Conservation (phyloP, 2,888 invertebrate species). For the Torymus tubicola region DNA sequence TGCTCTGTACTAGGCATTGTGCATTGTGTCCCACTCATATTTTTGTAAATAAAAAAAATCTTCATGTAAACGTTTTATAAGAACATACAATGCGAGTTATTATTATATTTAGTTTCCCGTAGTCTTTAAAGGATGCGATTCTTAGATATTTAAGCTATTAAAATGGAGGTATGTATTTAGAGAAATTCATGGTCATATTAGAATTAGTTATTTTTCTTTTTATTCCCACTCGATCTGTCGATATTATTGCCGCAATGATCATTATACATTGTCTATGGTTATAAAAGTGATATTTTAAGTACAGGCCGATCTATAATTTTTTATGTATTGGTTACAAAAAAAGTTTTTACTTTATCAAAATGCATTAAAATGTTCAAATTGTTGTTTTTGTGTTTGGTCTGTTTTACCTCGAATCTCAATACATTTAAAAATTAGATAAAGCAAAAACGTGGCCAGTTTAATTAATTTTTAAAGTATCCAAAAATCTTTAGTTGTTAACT, state of each 20-base stretch:
- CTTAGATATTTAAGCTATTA: conserved; percentile 31
- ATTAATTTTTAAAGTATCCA: too few relatives aligned
- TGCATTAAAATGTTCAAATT: conserved; percentile 46
- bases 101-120: conserved; percentile 50
- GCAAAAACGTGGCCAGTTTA: too few relatives aligned
- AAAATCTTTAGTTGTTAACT: too few relatives aligned
- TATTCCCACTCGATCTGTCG: conserved; percentile 22
- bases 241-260: conserved; percentile 30
- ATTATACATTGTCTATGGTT: conserved; percentile 41
- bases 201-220: conserved; percentile 19
- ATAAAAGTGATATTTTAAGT: conserved; percentile 32
- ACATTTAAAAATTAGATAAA: background rate
- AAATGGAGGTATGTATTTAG: conserved; percentile 37
- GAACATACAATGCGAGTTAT: conserved; percentile 66
- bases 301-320: conserved; percentile 30
- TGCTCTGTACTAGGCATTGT: conserved; percentile 55
- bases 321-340: conserved; percentile 39
- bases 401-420: background rate
- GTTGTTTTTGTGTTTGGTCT: conserved; percentile 39
- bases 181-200: conserved; percentile 10
- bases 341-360: conserved; percentile 43
- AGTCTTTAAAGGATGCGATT: conserved; percentile 26
- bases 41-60: conserved; percentile 74
- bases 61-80: conserved; percentile 76
- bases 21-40: conserved; percentile 71